Evolutionary conservation across 2,888 invertebrate genomes (phyloP), one percentile per base, ranked within the genome.

Genomic region (Drosophila prolongata): DNA sequence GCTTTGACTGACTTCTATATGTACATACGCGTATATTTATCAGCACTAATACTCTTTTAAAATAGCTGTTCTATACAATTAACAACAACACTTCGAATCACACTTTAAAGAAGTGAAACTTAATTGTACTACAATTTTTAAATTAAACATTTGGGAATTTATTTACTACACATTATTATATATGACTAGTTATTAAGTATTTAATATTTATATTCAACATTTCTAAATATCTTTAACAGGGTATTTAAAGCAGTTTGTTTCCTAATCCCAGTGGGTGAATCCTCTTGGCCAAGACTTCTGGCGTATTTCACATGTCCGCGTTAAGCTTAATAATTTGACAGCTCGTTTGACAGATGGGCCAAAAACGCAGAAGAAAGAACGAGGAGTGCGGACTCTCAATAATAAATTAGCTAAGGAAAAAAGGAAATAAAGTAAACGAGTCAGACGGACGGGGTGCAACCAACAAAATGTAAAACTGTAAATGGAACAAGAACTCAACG

Each of bases 281-380:
- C 16, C 34, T 47, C 16, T 47, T 47, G 47, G 14, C 47, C 47
- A 11, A 14, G 6, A 6, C 34, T 34, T 34, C 24, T 57, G 72
- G 62, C 76, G 84, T 80, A 80, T 77, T 87, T 84, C 81, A 75
- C 77, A 82, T 84, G 87, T 80, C 82, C 78, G 87, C 81, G 81
- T 77, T 84, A 70, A 85, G 82, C 87, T 84, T 87, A 84, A 87
- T 84, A 82, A 82, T 87, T 82, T 82, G 82, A 82, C 82, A 82
- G 82, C 69, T 79, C 75, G 56, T 75, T 80, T 87, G 82, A 82
- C 87, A 80, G 85, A 82, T 82, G 82, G 77, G 81, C 69, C 74
- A 67, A n/a, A 14, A 24, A 74, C 71, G 71, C 57, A 67, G 54
- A 34, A 38, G 66, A 54, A 30, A 43, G 53, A 40, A 37, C 37